A percentile compares a stretch with the other conserved stretches of the same genome.
These are phyloP conservation scores for Accipiter virgatus DNA, from an alignment of 2,113 vertebrate genomes.

Conservation along the genomic window DNA sequence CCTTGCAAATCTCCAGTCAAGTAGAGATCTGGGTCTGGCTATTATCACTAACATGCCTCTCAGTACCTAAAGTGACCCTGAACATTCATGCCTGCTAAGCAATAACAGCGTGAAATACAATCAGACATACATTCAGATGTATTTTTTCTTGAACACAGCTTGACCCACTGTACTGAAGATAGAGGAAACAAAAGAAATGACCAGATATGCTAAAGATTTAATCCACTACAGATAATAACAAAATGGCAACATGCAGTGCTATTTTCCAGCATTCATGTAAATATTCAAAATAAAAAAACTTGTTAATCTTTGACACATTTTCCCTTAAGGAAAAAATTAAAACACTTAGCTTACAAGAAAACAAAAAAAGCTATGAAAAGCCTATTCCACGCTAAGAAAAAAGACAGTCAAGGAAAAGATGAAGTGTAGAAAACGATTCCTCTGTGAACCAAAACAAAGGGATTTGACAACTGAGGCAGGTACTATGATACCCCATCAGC, in stretches of 20 bases:
- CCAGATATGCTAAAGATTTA: neutral
- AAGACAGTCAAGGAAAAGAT: neutral
- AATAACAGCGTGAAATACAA: neutral
- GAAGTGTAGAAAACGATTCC: neutral
- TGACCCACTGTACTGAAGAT: neutral
- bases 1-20: conserved; percentile 39
- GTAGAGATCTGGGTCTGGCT: conserved; percentile 24
- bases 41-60: conserved; percentile 6
- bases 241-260: neutral
- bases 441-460: neutral
- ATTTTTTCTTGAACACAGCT: neutral
- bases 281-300: neutral
- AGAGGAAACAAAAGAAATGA: neutral
- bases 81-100: conserved; percentile 17
- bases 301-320: neutral
- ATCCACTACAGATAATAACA: neutral
- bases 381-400: neutral
- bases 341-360: neutral
- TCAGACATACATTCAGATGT: neutral
- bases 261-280: neutral
- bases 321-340: neutral
- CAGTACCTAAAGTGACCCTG: conserved; percentile 11
- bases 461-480: neutral
- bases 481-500: neutral
- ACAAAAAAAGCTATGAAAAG: neutral